Conservation (phyloP, 2,113 vertebrate genomes). For the Leptocoma aspasia region DNA sequence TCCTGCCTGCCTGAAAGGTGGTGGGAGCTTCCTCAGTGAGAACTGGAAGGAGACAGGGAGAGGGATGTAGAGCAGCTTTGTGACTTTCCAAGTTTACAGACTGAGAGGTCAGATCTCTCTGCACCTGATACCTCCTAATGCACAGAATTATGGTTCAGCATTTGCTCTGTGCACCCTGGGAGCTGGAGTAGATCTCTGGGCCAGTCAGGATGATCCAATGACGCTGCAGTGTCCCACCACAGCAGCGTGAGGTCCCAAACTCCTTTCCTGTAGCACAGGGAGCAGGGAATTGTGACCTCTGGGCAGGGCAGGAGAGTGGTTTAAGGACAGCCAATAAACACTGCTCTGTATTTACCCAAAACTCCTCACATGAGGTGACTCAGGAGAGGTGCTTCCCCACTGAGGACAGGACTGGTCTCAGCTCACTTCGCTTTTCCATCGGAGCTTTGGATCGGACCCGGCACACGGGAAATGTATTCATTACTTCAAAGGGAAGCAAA, state of each 20-base stretch:
- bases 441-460: not conserved
- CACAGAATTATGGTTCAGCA: not conserved
- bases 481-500: constrained; percentile 61
- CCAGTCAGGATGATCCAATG: not conserved
- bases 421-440: accelerated
- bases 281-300: not conserved
- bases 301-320: not conserved
- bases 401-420: accelerated
- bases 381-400: not conserved
- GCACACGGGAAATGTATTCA: constrained; percentile 27
- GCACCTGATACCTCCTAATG: not conserved
- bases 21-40: accelerated
- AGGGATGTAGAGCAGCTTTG: not conserved
- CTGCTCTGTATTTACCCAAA: not conserved
- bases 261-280: not conserved
- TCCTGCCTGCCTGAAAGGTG: not conserved
- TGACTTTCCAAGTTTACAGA: not conserved
- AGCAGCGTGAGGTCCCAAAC: accelerated
- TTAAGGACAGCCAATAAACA: not conserved
- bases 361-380: not conserved
- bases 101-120: not conserved
- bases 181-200: not conserved
- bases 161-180: not conserved
- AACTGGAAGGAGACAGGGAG: not conserved
- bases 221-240: not conserved